Evolutionary conservation across 2,113 vertebrate genomes (phyloP).

Genomic region (Numenius arquata): DNA sequence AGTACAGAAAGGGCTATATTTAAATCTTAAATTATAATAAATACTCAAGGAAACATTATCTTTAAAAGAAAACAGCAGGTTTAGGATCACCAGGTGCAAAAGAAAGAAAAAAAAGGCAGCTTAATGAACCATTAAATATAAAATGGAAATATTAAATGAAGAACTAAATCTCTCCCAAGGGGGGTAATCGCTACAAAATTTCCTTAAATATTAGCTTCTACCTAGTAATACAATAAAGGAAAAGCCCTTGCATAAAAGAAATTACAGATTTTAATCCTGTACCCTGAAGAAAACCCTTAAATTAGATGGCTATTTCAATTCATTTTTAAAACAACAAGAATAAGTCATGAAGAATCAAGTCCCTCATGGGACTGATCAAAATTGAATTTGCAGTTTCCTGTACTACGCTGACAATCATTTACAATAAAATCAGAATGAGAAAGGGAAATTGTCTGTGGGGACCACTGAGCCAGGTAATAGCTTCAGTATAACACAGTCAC

Average conservation of each 20-base stretch:
- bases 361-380: conserved; percentile 45
- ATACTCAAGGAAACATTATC: conserved; percentile 27
- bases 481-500: conserved; percentile 60
- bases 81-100: neutral
- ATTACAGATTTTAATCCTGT: neutral
- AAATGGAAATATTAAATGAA: conserved; percentile 29
- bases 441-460: conserved; percentile 65
- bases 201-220: conserved; percentile 21
- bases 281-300: neutral
- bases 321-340: conserved; percentile 24
- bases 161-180: neutral
- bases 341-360: conserved; percentile 14
- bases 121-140: conserved; percentile 19
- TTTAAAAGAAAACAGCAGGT: conserved; percentile 48
- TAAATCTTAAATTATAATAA: conserved; percentile 59
- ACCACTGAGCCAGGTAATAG: conserved; percentile 73
- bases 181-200: neutral
- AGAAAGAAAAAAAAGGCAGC: neutral
- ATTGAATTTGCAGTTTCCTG: conserved; percentile 57
- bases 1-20: conserved; percentile 28
- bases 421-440: conserved; percentile 70
- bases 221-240: conserved; percentile 5
- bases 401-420: conserved; percentile 50
- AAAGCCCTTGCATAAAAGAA: neutral
- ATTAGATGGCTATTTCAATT: neutral